Conservation (phyloP, 2,888 invertebrate species). For the Dolichopus griseipennis region DNA sequence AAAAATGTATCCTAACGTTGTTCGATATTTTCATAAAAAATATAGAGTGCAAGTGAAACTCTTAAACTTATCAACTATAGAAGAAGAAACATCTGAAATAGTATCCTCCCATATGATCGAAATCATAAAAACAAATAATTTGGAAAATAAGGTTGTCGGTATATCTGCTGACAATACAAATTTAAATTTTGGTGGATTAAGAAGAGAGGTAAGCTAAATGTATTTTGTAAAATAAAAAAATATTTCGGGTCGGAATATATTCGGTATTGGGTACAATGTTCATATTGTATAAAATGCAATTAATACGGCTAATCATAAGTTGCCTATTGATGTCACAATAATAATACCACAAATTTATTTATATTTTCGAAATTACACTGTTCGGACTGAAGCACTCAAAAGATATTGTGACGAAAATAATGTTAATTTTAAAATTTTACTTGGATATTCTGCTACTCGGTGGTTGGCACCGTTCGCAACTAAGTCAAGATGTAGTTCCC, state of each 20-base stretch:
- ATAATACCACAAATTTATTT: conserved; percentile 16
- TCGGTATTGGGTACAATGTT: too few species aligned
- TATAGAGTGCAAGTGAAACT: too few species aligned
- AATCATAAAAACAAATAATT: too few species aligned
- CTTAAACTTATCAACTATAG: conserved; percentile 15
- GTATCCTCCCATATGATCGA: conserved; percentile 15
- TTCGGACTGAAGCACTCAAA: conserved; percentile 16
- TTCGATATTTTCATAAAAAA: too few species aligned
- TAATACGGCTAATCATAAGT: conserved; percentile 14
- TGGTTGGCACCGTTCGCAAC: conserved; percentile 15
- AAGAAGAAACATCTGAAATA: conserved; percentile 18
- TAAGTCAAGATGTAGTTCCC: conserved; percentile 16
- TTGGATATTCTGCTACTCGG: conserved; percentile 17
- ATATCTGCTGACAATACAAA: conserved; percentile 17
- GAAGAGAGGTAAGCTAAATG: conserved; percentile 10
- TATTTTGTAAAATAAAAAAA: too few species aligned
- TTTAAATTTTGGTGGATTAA: conserved; percentile 16
- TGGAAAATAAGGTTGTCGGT: conserved; percentile 15
- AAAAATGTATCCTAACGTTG: not conserved
- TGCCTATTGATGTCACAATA: conserved; percentile 14
- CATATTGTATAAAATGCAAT: too few species aligned
- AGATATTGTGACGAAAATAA: conserved; percentile 16
- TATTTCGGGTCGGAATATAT: too few species aligned
- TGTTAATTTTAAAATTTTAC: conserved; percentile 16
- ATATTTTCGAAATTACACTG: conserved; percentile 17